Evolutionary conservation across 2,797 vertebrate species (phyloP), one percentile per base, ranked within the genome.

Genomic region (Phaenicophaeus curvirostris): DNA sequence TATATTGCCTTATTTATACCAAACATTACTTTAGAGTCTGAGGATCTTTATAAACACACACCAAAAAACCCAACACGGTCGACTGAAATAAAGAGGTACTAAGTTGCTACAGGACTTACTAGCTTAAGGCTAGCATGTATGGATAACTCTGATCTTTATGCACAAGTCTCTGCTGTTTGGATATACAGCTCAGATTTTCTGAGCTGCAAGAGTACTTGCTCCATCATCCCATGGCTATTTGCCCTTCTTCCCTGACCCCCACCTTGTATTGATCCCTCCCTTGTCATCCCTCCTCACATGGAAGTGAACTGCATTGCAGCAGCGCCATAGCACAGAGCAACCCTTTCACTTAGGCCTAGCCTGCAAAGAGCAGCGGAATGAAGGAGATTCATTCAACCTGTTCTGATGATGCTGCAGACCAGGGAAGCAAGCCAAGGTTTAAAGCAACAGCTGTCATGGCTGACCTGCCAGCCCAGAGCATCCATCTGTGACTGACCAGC

Each of bases 401-500:
- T 53, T n/a, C 77, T 81, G 55, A 16, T 72, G 71, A 84, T 68
- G 27, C 55, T 85, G 35, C 2, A 4, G 59, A 76, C 23, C 24
- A 87, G 79, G 83, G 91, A 91, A 81, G 35, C 9, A 81, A 81
- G 94, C 83, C 93, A 94, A 86, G 51, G 85, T 93, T 94, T 94
- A 85, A 81, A 78, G 77, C 87, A 94, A 96, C 74, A 95, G 59
- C 87, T 90, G 90, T 84, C 73, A 73, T 55, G 74, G 62, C 71
- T 5, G 31, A 96, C 94, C 88, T 95, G 90, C 91, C 91, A 95
- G 89, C 50, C 73, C 89, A 87, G 50, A 89, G 87, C 76, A 92
- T 80, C 88, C 94, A 86, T 93, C 90, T 90, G 94, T 83, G 85
- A 69, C 91, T 86, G 94, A 95, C 88, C 95, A 95, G 93, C 85